These are phyloP conservation scores for Chrysolina americana DNA, from an alignment of 2,888 invertebrate genomes.

Conservation along the genomic window DNA sequence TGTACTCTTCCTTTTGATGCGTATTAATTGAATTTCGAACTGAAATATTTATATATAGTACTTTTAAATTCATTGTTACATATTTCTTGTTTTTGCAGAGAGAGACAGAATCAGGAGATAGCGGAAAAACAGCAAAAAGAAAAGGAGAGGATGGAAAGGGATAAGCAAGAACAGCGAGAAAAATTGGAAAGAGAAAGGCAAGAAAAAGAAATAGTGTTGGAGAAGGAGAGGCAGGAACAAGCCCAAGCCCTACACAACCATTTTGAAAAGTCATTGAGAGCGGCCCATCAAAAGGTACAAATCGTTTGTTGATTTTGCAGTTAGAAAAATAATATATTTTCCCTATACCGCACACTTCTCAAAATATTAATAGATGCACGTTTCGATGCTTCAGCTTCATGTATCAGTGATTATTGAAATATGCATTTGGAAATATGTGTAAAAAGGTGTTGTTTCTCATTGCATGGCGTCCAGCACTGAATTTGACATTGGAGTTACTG, in stretches of 20 bases:
- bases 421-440: too few relatives aligned
- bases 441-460: too few relatives aligned
- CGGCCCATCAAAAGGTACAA: slow-evolving; percentile 82
- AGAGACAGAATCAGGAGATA: slow-evolving; percentile 77
- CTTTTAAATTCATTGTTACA: too few relatives aligned
- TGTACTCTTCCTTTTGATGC: too few relatives aligned
- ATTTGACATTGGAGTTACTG: not conserved
- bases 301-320: not conserved
- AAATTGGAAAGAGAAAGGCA: slow-evolving; percentile 65
- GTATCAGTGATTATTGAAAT: too few relatives aligned
- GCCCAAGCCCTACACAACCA: slow-evolving; percentile 89
- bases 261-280: slow-evolving; percentile 89
- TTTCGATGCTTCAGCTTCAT: too few relatives aligned
- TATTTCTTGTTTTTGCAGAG: slow-evolving; percentile 23
- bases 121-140: slow-evolving; percentile 74
- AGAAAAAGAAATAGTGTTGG: slow-evolving; percentile 67
- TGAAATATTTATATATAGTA: too few relatives aligned
- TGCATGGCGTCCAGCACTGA: too few relatives aligned
- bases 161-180: slow-evolving; percentile 58
- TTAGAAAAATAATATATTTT: too few relatives aligned
- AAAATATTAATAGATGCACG: too few relatives aligned
- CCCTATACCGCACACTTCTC: too few relatives aligned
- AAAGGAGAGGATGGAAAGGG: slow-evolving; percentile 69
- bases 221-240: slow-evolving; percentile 77
- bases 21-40: too few relatives aligned